These are phyloP conservation scores for Lasioglossum leucozonium DNA, from an alignment of 2,888 invertebrate genomes.

Conservation along the genomic window DNA sequence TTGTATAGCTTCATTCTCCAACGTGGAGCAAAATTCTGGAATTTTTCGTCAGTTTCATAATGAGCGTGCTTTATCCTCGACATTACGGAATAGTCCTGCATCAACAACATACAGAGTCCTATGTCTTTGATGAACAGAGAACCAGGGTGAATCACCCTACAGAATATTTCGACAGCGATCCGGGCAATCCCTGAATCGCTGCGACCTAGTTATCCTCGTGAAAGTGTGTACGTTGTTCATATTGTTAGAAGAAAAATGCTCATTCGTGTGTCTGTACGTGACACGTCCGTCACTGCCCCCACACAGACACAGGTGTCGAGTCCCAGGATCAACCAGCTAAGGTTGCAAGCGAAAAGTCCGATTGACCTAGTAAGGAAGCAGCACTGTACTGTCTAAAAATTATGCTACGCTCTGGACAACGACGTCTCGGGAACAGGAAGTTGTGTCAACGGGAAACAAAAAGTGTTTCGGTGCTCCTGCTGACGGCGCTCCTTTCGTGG, in stretches of 20 bases:
- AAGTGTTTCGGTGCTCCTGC: background rate
- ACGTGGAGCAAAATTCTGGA: background rate
- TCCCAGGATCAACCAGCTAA: background rate
- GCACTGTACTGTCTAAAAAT: background rate
- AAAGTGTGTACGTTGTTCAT: background rate
- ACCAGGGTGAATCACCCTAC: background rate
- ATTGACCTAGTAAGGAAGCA: conserved; percentile 5
- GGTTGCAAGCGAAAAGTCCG: background rate
- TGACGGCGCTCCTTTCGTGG: background rate
- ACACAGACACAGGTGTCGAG: background rate
- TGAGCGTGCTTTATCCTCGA: background rate
- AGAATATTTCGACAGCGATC: background rate
- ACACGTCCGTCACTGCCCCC: background rate
- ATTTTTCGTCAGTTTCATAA: background rate
- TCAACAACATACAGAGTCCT: background rate
- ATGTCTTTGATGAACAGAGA: background rate
- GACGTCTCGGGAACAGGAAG: conserved; percentile 4
- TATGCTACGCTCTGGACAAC: conserved; percentile 1
- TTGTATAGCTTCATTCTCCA: background rate
- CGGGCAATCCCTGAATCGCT: background rate
- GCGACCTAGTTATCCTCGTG: background rate
- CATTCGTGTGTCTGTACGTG: background rate
- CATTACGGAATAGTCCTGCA: background rate
- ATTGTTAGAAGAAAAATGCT: background rate
- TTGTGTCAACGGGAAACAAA: conserved; percentile 8